These are phyloP conservation scores for Coptodon bakossiorum DNA, from an alignment of 2,113 vertebrate genomes.

Conservation along the genomic window DNA sequence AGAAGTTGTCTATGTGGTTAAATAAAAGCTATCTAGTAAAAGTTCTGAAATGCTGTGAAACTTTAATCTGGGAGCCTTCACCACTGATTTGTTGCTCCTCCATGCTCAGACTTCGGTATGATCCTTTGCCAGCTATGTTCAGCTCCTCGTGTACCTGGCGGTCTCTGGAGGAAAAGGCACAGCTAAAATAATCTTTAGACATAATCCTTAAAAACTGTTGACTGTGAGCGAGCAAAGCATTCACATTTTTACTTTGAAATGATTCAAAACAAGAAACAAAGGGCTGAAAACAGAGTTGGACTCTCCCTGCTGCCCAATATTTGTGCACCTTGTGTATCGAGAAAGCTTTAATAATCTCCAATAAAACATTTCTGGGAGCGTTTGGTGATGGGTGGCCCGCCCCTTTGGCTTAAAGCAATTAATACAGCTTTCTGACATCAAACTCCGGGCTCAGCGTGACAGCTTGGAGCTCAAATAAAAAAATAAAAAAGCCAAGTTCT, in stretches of 20 bases:
- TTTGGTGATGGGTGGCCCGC: conserved; percentile 80
- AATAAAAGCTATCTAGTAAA: no score
- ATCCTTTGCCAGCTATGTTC: neutral
- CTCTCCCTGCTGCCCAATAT: neutral
- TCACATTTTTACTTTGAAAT: neutral
- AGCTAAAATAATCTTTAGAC: neutral
- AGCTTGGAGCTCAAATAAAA: conserved; percentile 93
- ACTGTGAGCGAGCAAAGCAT: neutral
- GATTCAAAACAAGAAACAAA: neutral
- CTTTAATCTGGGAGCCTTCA: neutral
- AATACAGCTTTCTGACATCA: conserved; percentile 91
- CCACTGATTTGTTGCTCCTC: neutral
- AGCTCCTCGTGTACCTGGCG: neutral
- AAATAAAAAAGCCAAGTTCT: conserved; percentile 84
- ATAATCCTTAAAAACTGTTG: neutral
- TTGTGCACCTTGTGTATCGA: conserved; percentile 36
- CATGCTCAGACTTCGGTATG: neutral
- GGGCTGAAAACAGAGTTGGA: neutral
- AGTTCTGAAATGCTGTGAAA: neutral
- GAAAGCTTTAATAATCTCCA: conserved; percentile 52
- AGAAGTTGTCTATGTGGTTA: neutral
- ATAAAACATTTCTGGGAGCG: conserved; percentile 77
- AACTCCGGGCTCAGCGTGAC: conserved; percentile 87
- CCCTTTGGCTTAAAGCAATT: conserved; percentile 87
- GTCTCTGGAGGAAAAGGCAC: neutral